Evolutionary conservation across 1,140 invertebrate species (phyloP).

Genomic region (Drosophila tristis): DNA sequence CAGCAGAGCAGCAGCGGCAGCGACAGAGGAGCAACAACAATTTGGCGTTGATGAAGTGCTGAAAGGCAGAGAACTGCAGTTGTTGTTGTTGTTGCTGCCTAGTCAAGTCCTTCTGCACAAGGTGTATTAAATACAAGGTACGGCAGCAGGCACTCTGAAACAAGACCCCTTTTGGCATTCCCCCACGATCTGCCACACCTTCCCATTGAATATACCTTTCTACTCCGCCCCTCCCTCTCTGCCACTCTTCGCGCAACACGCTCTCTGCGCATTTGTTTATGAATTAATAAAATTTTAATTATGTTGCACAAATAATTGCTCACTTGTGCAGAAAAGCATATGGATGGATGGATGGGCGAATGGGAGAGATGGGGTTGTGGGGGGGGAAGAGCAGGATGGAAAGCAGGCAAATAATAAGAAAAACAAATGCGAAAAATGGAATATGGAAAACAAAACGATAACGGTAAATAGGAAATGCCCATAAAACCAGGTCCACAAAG

Average conservation of each 20-base stretch:
- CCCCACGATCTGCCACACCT: not conserved
- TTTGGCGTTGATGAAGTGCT: conserved; percentile 62
- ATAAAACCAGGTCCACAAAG: conserved; percentile 36
- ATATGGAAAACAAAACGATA: conserved; percentile 40
- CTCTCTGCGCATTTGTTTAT: conserved; percentile 70
- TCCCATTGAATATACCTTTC: conserved; percentile 2
- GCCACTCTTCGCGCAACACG: not conserved
- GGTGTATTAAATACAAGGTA: too few relatives aligned
- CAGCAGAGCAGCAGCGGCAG: conserved; percentile 16
- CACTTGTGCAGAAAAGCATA: conserved; percentile 65
- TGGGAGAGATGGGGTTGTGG: not conserved
- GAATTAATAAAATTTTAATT: conserved; percentile 79
- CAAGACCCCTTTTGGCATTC: too few relatives aligned
- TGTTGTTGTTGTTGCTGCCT: conserved; percentile 12
- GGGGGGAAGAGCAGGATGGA: conserved; percentile 6
- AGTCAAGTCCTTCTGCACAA: conserved; percentile 44
- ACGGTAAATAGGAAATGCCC: conserved; percentile 52
- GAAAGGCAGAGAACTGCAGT: conserved; percentile 35
- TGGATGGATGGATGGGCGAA: too few relatives aligned
- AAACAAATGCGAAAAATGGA: conserved; percentile 34
- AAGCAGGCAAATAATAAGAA: conserved; percentile 16
- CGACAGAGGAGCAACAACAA: conserved; percentile 13
- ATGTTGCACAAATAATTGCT: conserved; percentile 77
- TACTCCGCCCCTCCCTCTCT: not conserved
- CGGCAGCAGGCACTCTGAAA: too few relatives aligned